Conservation (phyloP, 2,797 vertebrate species). For the Acanthis flammea region DNA sequence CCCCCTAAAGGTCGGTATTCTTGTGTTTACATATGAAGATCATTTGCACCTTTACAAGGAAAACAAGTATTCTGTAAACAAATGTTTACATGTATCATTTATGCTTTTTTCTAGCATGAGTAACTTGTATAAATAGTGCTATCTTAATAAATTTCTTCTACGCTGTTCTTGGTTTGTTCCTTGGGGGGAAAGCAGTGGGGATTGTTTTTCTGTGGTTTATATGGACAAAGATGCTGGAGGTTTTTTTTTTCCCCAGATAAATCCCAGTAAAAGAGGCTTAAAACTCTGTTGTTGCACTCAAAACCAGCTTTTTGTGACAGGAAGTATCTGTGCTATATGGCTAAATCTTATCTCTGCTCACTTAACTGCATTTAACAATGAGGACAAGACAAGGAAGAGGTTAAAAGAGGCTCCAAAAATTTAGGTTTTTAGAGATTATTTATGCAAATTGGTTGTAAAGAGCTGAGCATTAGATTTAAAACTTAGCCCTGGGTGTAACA, state of each 20-base stretch:
- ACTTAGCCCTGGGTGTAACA: not conserved
- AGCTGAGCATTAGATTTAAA: not conserved
- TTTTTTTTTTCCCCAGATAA: not conserved
- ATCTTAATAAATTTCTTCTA: constrained; percentile 74
- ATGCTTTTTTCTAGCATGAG: constrained; percentile 86
- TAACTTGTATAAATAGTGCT: constrained; percentile 82
- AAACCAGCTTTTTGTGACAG: not conserved
- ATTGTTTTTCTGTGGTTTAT: not conserved
- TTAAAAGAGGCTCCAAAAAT: not conserved
- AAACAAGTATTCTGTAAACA: constrained; percentile 81
- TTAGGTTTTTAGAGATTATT: not conserved
- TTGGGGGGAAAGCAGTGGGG: not conserved
- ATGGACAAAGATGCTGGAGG: not conserved
- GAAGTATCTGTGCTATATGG: not conserved
- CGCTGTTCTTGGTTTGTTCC: constrained; percentile 47
- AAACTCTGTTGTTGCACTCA: not conserved
- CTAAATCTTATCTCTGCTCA: not conserved
- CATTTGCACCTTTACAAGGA: constrained; percentile 82
- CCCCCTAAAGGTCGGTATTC: constrained; percentile 60
- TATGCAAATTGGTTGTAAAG: not conserved
- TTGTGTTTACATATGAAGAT: constrained; percentile 81
- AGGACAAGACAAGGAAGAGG: not conserved
- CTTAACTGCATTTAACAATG: not conserved
- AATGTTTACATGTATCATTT: constrained; percentile 81
- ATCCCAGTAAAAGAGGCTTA: not conserved